Conservation (phyloP, 2,113 vertebrate species). For the Dissostichus mawsoni region DNA sequence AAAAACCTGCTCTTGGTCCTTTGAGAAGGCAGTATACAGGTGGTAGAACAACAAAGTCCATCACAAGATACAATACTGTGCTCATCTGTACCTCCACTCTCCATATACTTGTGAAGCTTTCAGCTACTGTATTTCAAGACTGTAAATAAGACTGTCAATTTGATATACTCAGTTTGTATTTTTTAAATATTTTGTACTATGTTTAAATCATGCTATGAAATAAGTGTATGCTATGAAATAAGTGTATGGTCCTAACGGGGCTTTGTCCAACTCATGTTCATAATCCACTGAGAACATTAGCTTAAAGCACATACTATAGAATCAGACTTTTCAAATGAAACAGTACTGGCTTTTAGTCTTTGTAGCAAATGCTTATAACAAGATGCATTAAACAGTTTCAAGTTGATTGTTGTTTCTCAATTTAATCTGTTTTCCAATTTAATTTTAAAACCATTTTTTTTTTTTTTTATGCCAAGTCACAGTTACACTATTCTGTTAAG, state of each 20-base stretch:
- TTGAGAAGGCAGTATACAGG: not conserved
- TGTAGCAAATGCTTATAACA: not conserved
- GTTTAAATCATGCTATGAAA: slow-evolving; percentile 70
- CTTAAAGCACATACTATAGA: slow-evolving; percentile 45
- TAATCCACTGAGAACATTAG: slow-evolving; percentile 31
- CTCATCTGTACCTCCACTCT: slow-evolving; percentile 35
- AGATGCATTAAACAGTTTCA: not conserved
- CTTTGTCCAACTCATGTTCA: slow-evolving; percentile 45
- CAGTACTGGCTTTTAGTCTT: slow-evolving; percentile 16
- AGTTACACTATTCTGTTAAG: not conserved
- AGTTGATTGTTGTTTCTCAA: no score
- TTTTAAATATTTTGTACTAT: slow-evolving; percentile 84
- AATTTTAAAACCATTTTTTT: no score
- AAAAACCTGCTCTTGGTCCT: not conserved
- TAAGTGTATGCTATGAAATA: slow-evolving; percentile 41
- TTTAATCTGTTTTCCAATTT: no score
- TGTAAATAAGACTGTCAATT: slow-evolving; percentile 77
- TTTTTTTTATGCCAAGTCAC: not conserved
- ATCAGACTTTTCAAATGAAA: slow-evolving; percentile 73
- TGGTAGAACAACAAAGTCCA: not conserved
- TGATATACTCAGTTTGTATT: slow-evolving; percentile 77
- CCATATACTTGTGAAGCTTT: slow-evolving; percentile 49
- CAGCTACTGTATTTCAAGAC: slow-evolving; percentile 65
- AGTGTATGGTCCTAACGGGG: slow-evolving; percentile 50
- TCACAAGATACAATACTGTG: slow-evolving; percentile 17